Base-by-base conservation (phyloP, 2,888 invertebrate species). In the Cryptus viduatorius region DNA sequence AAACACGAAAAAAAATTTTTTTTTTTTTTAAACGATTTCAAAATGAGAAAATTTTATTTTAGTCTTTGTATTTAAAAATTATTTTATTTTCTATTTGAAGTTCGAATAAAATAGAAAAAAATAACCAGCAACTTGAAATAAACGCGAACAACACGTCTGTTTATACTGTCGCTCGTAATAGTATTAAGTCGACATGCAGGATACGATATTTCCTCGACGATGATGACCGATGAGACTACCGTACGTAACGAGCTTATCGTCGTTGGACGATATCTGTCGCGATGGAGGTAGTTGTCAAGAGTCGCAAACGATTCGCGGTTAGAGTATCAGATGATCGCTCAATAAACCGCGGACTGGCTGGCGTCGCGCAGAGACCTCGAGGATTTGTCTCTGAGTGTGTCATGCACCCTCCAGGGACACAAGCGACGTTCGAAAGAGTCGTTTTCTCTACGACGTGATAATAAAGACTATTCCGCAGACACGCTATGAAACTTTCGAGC, bases 281-380 rank as follows among this genome's bases (percentile, higher is more conserved):
- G 46, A 16, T 67, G 69, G 46, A 75, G 75, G 79, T 65, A 46
- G 31, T 61, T 4, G 29, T 76, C 50, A 59, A 71, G 79, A 72
- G 82, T 24, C 76, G 65, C 76, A 76, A 73, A 76, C 75, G 56
- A 69, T 65, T 53, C 81, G 84, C 53, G 84, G 82, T 84, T 79
- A 64, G 46, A 61, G 31, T 84, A 84, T 84, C 84, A n/a, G 71
- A 82, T 84, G 82, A 84, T 84, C 75, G 64, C 81, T 84, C 82
- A 76, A 79, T 76, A 84, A 84, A 84, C 84, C 84, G 84, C 84
- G 84, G 82, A 79, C 82, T 79, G 59, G 44, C 82, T 79, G 84
- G 82, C 84, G 82, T 71, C 84, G 48, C 79, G 24, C 19, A 42
- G 64, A 82, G 79, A 82, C 82, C 84, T 46, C 84, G 82, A 79